Percentiles rank a stretch among this genome's conserved stretches.
Evolutionary conservation across 1,140 invertebrate species (phyloP).

Genomic region (Pseudomyrmex flavicornis): DNA sequence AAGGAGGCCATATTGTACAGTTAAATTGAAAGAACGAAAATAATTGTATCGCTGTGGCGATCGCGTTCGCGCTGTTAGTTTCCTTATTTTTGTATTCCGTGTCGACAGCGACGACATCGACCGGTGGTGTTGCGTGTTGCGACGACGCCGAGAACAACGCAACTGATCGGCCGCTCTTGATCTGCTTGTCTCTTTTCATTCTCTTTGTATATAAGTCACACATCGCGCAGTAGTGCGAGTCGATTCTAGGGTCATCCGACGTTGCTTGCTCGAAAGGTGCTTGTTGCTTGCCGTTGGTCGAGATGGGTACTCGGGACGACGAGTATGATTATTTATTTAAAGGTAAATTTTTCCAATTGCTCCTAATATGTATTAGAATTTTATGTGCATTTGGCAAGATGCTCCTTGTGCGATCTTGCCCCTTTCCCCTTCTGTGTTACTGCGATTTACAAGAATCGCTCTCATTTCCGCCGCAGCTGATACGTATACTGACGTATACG

Average conservation of each 20-base stretch:
- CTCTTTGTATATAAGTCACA: conserved; percentile 67
- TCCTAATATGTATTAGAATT: not conserved
- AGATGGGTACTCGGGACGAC: conserved; percentile 98
- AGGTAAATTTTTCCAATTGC: conserved; percentile 89
- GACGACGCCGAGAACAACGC: conserved; percentile 30
- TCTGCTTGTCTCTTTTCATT: not conserved
- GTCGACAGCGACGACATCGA: conserved; percentile 14
- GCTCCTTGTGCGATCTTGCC: not conserved
- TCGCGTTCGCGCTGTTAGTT: conserved; percentile 41
- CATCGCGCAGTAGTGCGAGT: conserved; percentile 63
- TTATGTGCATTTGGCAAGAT: not conserved
- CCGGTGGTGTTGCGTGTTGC: conserved; percentile 5
- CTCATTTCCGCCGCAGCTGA: not conserved
- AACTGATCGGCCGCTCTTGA: conserved; percentile 49
- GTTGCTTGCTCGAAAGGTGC: conserved; percentile 63
- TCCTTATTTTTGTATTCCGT: conserved; percentile 44
- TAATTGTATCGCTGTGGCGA: conserved; percentile 73
- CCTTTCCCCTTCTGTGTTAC: too few species aligned
- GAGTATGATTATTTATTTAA: conserved; percentile 99
- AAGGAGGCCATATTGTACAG: conserved; percentile 86
- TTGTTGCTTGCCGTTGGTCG: conserved; percentile 79
- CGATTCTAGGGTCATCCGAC: conserved; percentile 60
- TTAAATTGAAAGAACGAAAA: conserved; percentile 85
- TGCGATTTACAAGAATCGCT: not conserved
- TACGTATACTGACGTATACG: not conserved